These are phyloP conservation scores for Trichoplusia ni DNA, from an alignment of 1,140 invertebrate genomes.

Conservation along the genomic window DNA sequence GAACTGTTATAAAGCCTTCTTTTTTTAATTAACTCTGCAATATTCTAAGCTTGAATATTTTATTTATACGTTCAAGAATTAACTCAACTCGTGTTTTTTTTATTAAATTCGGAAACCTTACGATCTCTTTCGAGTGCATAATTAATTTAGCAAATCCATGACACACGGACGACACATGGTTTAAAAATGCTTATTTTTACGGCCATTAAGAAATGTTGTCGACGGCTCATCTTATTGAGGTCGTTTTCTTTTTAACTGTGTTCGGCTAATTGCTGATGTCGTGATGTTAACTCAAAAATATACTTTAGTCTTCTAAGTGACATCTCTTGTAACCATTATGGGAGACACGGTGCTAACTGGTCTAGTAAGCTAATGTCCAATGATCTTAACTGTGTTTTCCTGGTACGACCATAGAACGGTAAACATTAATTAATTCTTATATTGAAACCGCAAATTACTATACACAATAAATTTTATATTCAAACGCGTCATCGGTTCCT, in stretches of 20 bases:
- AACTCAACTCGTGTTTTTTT: too few relatives aligned
- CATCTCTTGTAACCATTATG: slow-evolving; percentile 44
- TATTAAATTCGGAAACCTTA: too few relatives aligned
- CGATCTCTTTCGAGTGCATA: too few relatives aligned
- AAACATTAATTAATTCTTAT: slow-evolving; percentile 21
- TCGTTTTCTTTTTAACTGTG: slow-evolving; percentile 17
- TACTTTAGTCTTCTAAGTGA: slow-evolving; percentile 40
- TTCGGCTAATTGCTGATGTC: slow-evolving; percentile 19
- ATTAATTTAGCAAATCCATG: background rate
- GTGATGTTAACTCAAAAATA: slow-evolving; percentile 7
- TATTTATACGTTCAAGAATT: too few relatives aligned
- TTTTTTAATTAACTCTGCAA: too few relatives aligned
- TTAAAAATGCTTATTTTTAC: background rate
- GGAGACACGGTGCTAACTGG: slow-evolving; percentile 30
- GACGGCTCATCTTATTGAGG: slow-evolving; percentile 16
- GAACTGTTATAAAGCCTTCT: too few relatives aligned
- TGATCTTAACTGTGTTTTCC: slow-evolving; percentile 21
- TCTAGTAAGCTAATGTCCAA: slow-evolving; percentile 30
- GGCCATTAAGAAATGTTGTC: background rate
- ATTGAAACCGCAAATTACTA: too few relatives aligned
- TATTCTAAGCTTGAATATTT: too few relatives aligned
- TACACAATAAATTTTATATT: too few relatives aligned
- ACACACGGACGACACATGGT: slow-evolving; percentile 6
- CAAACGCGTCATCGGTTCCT: too few relatives aligned
- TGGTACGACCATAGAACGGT: slow-evolving; percentile 21